These are phyloP conservation scores for Himalopsyche kuldschensis DNA, from an alignment of 2,888 invertebrate species.

Conservation along the genomic window DNA sequence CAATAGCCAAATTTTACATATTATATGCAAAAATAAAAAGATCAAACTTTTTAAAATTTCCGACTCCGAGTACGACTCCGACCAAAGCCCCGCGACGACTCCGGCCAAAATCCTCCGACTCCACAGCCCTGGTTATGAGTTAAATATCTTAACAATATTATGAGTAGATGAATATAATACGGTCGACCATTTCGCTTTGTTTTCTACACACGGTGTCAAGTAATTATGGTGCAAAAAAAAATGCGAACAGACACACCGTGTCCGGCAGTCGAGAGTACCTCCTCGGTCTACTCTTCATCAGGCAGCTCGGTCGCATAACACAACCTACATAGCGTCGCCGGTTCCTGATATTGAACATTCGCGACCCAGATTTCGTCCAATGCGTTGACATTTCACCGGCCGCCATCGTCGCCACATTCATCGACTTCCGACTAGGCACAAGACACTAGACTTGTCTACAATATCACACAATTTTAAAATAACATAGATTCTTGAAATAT, in stretches of 20 bases:
- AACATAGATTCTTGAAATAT: no score
- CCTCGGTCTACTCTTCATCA: background rate
- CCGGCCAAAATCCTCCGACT: no score
- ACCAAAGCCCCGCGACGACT: no score
- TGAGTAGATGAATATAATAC: no score
- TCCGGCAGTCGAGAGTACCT: background rate
- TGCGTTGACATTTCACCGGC: constrained; percentile 16
- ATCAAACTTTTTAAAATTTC: no score
- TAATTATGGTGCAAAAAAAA: background rate
- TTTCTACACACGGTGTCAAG: background rate
- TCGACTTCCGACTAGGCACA: background rate
- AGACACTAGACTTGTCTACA: background rate
- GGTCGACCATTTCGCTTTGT: background rate
- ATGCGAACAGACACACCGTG: background rate
- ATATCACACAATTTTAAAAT: background rate
- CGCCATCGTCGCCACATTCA: constrained; percentile 11
- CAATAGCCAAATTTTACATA: no score
- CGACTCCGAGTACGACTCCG: no score
- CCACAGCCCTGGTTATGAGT: no score
- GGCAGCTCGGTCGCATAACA: background rate
- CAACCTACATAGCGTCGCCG: background rate
- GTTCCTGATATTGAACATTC: background rate
- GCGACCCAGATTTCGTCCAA: constrained; percentile 17
- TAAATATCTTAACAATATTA: no score
- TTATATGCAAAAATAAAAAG: no score